Evolutionary conservation across 2,797 vertebrate species (phyloP).

Genomic region (Neosilurus mollespiculum): DNA sequence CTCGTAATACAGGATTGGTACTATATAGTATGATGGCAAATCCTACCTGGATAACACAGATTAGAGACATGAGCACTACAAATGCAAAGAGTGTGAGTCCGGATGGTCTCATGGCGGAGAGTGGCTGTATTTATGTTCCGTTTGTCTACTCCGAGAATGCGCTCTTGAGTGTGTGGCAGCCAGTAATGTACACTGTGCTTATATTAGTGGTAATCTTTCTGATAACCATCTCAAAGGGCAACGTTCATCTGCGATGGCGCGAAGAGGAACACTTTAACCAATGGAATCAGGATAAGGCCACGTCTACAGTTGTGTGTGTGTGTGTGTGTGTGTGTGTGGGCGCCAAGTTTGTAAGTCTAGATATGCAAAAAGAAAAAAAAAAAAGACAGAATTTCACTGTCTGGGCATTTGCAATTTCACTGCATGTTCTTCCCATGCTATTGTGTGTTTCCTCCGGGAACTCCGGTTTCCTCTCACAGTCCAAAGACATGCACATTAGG

Average conservation of each 20-base stretch:
- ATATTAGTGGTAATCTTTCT: slow-evolving; percentile 67
- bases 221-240: slow-evolving; percentile 56
- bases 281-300: slow-evolving; percentile 54
- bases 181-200: slow-evolving; percentile 35
- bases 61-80: slow-evolving; percentile 60
- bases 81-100: slow-evolving; percentile 58
- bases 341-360: neutral
- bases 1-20: neutral
- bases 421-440: too few relatives aligned
- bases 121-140: neutral
- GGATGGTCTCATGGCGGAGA: slow-evolving; percentile 25
- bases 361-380: neutral
- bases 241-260: slow-evolving; percentile 55
- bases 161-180: slow-evolving; percentile 27
- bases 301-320: slow-evolving; percentile 40
- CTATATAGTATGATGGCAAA: neutral
- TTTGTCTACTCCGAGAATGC: neutral
- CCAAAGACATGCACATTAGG: too few relatives aligned
- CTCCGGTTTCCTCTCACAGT: too few relatives aligned
- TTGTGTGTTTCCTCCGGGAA: too few relatives aligned
- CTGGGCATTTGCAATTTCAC: neutral
- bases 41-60: slow-evolving; percentile 67
- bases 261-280: slow-evolving; percentile 64
- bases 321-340: neutral
- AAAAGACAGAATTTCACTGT: neutral